Percentiles rank a stretch among this genome's conserved stretches.
phyloP scores from a whole-genome alignment of 2,888 invertebrate genomes.

The Apeira syringaria region DNA sequence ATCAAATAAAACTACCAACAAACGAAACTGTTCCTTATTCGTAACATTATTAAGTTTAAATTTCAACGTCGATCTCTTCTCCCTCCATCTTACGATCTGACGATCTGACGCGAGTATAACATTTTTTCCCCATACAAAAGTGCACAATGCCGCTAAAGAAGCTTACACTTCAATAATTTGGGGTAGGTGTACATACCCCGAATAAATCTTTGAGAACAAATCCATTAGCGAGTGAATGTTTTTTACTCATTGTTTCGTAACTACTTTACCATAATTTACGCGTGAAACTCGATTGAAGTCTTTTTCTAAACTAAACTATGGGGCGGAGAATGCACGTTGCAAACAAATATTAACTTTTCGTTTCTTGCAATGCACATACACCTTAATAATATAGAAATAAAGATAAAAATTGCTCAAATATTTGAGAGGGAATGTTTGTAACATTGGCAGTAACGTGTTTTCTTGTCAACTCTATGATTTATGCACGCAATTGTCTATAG shows the following conservation, averaged over 20 bases:
- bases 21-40: too few species aligned
- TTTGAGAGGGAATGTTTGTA: constrained; percentile 13
- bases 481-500: constrained; percentile 77
- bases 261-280: constrained; percentile 80
- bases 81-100: too few species aligned
- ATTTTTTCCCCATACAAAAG: too few species aligned
- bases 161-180: too few species aligned
- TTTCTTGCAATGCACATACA: background rate
- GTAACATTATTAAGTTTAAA: too few species aligned
- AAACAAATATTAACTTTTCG: constrained; percentile 22
- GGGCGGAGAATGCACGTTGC: constrained; percentile 68
- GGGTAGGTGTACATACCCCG: constrained; percentile 52
- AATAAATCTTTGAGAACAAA: constrained; percentile 82
- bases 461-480: constrained; percentile 81
- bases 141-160: too few species aligned
- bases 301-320: constrained; percentile 70
- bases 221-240: constrained; percentile 78
- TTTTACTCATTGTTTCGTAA: constrained; percentile 75
- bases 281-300: constrained; percentile 73
- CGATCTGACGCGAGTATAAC: too few species aligned
- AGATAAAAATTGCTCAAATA: constrained; percentile 33
- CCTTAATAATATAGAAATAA: constrained; percentile 18
- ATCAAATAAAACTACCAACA: too few species aligned
- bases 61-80: too few species aligned
- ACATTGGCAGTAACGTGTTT: constrained; percentile 56